Evolutionary conservation across 2,797 vertebrate species (phyloP), one percentile per base, ranked within the genome.

Genomic region (Champsocephalus esox): DNA sequence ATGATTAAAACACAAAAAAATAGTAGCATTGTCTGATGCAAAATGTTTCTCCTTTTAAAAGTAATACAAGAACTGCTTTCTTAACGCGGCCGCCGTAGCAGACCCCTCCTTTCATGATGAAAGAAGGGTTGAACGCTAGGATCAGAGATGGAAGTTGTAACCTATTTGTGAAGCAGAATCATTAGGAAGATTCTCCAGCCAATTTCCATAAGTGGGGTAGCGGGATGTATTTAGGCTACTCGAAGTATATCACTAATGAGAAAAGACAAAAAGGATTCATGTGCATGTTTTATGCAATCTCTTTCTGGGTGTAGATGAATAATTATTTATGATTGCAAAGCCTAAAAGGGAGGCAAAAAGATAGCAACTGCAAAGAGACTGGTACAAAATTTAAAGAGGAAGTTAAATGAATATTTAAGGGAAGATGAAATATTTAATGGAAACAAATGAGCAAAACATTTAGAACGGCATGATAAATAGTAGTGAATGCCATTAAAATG

Each of bases 361-460:
- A 92, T 91, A 74, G 92, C 80, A 84, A 88, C 87, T 73, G 87
- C 89, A 90, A 93, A 92, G 85, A 93, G 91, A 90, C 87, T 94
- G 87, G 93, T 96, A 86, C 95, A 95, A 95, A 93, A 94, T 94
- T 93, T 92, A 95, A 91, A 90, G 88, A 90, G 89, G 89, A 91
- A 93, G 93, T 94, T 94, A 92, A 95, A 95, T 95, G 86, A 96
- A 96, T 95, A 95, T 95, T 96, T 95, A 94, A 96, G 90, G 80
- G 83, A 89, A 87, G 86, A 94, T 96, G 89, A 95, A 95, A 95
- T 95, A 95, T 96, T 95, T 91, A 95, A 94, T 85, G 88, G 93
- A 94, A 95, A 95, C 93, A 95, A 95, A 94, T 94, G 94, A 94
- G 92, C 89, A 93, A 94, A 95, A 94, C 94, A 94, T 95, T 95